These are phyloP conservation scores for Chrysomela aeneicollis DNA, from an alignment of 2,888 invertebrate genomes.

Conservation along the genomic window DNA sequence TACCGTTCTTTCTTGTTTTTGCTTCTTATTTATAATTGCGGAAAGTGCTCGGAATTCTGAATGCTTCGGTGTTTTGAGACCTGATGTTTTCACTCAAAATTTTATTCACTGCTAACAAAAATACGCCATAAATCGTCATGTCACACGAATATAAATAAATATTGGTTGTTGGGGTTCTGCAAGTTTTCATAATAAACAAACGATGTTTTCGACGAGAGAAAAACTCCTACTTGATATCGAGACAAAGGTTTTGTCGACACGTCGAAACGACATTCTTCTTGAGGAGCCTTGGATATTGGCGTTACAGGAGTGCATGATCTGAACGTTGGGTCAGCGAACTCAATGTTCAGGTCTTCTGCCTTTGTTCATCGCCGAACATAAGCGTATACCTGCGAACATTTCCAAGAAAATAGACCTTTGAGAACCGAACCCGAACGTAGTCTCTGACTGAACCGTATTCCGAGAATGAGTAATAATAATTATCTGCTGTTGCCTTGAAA, in stretches of 20 bases:
- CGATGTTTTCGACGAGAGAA: not conserved
- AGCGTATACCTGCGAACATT: not conserved
- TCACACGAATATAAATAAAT: not conserved
- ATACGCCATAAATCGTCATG: no score
- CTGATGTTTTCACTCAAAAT: not conserved
- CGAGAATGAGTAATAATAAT: not conserved
- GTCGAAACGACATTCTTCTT: not conserved
- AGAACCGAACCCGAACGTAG: no score
- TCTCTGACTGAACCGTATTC: no score
- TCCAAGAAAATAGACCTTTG: not conserved
- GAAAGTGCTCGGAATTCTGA: no score
- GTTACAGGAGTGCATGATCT: conserved; percentile 38
- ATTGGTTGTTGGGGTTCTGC: not conserved
- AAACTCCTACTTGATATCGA: not conserved
- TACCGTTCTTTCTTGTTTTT: not conserved
- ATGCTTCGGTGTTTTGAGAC: no score
- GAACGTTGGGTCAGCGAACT: conserved; percentile 46
- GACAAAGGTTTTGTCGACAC: not conserved
- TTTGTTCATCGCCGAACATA: conserved; percentile 39
- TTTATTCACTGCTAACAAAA: not conserved
- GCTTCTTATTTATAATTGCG: no score
- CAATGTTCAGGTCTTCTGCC: conserved; percentile 26
- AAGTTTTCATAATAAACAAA: not conserved
- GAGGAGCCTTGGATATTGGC: conserved; percentile 9
- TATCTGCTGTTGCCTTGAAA: no score